A percentile compares a stretch with the other conserved stretches of the same genome.
These are phyloP conservation scores for Suillia variegata DNA, from an alignment of 2,888 invertebrate species.

Conservation along the genomic window DNA sequence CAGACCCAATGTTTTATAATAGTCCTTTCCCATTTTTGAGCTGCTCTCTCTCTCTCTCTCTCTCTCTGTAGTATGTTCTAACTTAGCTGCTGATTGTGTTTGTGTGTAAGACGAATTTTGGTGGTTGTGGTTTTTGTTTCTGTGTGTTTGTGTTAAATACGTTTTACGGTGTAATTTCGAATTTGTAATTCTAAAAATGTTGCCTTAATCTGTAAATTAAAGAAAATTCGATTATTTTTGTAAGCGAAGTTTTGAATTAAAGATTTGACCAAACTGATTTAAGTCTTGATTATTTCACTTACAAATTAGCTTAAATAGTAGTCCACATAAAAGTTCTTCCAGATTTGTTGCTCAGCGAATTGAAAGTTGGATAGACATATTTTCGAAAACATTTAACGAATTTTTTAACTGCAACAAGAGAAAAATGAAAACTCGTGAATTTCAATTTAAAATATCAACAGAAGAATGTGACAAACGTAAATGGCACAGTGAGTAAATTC, in stretches of 20 bases:
- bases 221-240: background rate
- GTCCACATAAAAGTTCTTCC: constrained; percentile 13
- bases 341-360: constrained; percentile 11
- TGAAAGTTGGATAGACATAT: constrained; percentile 7
- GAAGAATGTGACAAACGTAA: too few relatives aligned
- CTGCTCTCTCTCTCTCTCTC: constrained; percentile 18
- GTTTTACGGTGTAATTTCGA: constrained; percentile 10
- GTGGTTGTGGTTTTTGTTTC: too few relatives aligned
- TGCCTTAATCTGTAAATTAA: background rate
- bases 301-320: constrained; percentile 16
- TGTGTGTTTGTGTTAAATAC: constrained; percentile 3
- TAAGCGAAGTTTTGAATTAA: background rate
- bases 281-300: constrained; percentile 3
- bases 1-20: constrained; percentile 92
- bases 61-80: constrained; percentile 15
- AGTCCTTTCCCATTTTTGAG: constrained; percentile 97
- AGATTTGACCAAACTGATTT: too few relatives aligned
- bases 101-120: background rate
- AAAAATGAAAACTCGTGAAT: background rate
- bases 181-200: constrained; percentile 1
- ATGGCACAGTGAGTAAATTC: too few relatives aligned
- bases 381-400: constrained; percentile 8
- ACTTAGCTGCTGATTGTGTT: constrained; percentile 1
- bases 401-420: background rate
- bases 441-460: too few relatives aligned